Evolutionary conservation across 2,888 invertebrate genomes (phyloP).

Genomic region (Prenolepis imparis): DNA sequence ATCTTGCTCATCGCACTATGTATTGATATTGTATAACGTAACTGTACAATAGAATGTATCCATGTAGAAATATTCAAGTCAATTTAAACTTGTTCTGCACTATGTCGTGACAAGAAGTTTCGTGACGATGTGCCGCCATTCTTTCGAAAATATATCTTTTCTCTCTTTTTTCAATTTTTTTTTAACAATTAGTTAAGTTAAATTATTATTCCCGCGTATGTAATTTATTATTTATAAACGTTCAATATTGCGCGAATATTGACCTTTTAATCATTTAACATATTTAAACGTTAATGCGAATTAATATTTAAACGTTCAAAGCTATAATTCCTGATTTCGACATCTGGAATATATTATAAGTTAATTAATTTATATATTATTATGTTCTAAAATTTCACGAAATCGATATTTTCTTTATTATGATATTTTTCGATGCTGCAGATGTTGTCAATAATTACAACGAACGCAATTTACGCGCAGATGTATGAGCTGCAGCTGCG

Average conservation of each 20-base stretch:
- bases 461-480: conserved; percentile 40
- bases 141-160: background rate
- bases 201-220: background rate
- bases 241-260: conserved; percentile 9
- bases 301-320: conserved; percentile 22
- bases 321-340: conserved; percentile 31
- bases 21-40: background rate
- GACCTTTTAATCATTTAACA: conserved; percentile 29
- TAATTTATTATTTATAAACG: background rate
- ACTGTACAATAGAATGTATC: conserved; percentile 30
- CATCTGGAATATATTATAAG: conserved; percentile 10
- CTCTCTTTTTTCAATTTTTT: too few relatives aligned
- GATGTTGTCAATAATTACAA: conserved; percentile 45
- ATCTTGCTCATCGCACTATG: conserved; percentile 6
- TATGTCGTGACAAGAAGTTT: conserved; percentile 32
- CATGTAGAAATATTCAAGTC: conserved; percentile 22
- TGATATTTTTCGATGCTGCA: conserved; percentile 33
- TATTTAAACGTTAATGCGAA: conserved; percentile 23
- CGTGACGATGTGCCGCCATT: background rate
- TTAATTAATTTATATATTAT: conserved; percentile 45
- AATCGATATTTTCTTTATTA: conserved; percentile 43
- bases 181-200: background rate
- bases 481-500: conserved; percentile 36
- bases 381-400: conserved; percentile 37
- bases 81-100: conserved; percentile 22